phyloP scores from a whole-genome alignment of 2,888 invertebrate genomes.

The Diarsia dahlii region DNA sequence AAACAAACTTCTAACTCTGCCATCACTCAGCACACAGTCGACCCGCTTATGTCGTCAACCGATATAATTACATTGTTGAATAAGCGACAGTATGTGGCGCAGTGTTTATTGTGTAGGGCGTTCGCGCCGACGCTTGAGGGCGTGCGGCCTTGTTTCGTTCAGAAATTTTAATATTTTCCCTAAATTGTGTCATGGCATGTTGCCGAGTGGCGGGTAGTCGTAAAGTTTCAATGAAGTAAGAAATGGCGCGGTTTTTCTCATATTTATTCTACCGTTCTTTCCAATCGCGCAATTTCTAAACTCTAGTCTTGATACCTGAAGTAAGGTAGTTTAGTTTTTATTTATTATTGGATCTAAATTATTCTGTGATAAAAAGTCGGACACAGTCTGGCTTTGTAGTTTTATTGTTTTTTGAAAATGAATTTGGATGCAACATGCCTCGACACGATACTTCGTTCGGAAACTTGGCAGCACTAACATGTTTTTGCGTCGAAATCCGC shows the following conservation, averaged over 20 bases:
- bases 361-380: conserved; percentile 56
- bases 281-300: conserved; percentile 34
- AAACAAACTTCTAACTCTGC: conserved; percentile 16
- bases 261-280: conserved; percentile 23
- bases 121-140: conserved; percentile 82
- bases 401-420: conserved; percentile 29
- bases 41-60: conserved; percentile 46
- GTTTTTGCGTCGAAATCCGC: conserved; percentile 60
- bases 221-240: conserved; percentile 19
- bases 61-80: conserved; percentile 68
- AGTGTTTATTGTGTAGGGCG: conserved; percentile 72
- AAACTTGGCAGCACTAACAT: conserved; percentile 72
- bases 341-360: conserved; percentile 51
- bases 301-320: conserved; percentile 43
- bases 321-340: conserved; percentile 14
- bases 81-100: conserved; percentile 68
- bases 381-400: conserved; percentile 48
- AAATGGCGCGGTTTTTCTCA: conserved; percentile 41
- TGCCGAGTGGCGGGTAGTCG: conserved; percentile 8
- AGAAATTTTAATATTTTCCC: conserved; percentile 42
- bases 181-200: conserved; percentile 56
- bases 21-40: conserved; percentile 28
- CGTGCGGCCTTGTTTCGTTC: conserved; percentile 84
- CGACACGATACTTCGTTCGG: conserved; percentile 47
- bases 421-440: conserved; percentile 38